Conservation (phyloP, 2,888 invertebrate genomes). For the Hartigia nigra region DNA sequence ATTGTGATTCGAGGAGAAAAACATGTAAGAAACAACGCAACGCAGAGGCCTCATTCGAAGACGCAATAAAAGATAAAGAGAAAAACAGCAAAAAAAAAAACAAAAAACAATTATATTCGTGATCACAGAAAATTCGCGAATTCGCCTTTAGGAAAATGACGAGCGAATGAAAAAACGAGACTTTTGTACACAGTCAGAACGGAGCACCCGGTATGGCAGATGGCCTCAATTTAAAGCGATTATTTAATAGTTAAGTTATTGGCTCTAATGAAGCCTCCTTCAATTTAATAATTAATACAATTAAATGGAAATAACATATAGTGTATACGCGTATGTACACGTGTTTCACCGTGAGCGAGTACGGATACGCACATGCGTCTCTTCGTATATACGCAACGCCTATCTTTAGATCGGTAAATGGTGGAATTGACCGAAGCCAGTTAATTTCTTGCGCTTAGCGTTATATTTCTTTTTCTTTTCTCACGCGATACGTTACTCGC, state of each 20-base stretch:
- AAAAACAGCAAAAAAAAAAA: not conserved
- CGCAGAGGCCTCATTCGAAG: not conserved
- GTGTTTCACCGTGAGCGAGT: constrained; percentile 23
- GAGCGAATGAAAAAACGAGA: not conserved
- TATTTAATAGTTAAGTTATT: constrained; percentile 66
- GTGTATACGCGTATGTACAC: constrained; percentile 39
- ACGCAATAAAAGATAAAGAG: not conserved
- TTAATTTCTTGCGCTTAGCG: not conserved
- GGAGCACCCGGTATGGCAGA: constrained; percentile 24
- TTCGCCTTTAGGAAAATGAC: not conserved
- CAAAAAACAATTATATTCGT: not conserved
- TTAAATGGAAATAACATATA: constrained; percentile 60
- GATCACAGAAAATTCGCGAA: not conserved
- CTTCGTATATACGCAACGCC: not conserved
- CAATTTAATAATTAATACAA: constrained; percentile 66
- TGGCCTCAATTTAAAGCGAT: constrained; percentile 64
- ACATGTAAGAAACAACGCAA: not conserved
- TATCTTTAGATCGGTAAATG: not conserved
- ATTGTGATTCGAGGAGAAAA: not conserved
- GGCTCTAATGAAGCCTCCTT: constrained; percentile 64
- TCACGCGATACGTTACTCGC: not conserved
- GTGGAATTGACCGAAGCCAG: not conserved
- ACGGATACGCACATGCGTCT: constrained; percentile 8
- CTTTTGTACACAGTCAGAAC: not conserved
- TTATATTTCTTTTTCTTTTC: not conserved